Evolutionary conservation across 2,113 vertebrate species (phyloP).

Genomic region (Opisthocomus hoazin): DNA sequence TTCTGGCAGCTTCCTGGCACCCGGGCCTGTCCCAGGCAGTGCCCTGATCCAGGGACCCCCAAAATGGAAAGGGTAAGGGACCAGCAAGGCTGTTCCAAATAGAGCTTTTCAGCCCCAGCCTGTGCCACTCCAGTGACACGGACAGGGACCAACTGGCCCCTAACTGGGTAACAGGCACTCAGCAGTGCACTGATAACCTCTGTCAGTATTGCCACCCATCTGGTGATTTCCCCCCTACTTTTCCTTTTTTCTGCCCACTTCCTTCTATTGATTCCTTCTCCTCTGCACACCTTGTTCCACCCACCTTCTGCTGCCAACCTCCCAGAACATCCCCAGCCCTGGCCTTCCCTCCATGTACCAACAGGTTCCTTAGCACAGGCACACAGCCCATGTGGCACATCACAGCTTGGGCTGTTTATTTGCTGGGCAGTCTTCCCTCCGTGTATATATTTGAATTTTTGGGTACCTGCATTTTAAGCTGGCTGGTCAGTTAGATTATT

Average conservation of each 20-base stretch:
- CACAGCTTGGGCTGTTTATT: fast-evolving
- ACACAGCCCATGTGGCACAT: neutral
- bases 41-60: too few species aligned
- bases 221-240: fast-evolving
- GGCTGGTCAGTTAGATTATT: too few species aligned
- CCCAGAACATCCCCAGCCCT: neutral
- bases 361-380: fast-evolving
- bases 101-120: neutral
- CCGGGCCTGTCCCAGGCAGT: too few species aligned
- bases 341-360: fast-evolving
- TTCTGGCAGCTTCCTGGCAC: neutral
- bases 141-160: neutral
- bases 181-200: neutral
- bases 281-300: fast-evolving
- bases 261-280: neutral
- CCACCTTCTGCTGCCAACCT: fast-evolving
- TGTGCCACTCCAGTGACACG: fast-evolving
- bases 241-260: neutral
- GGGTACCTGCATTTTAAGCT: neutral
- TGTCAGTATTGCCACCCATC: neutral
- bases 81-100: fast-evolving
- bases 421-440: neutral
- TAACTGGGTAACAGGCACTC: fast-evolving
- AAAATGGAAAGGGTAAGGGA: fast-evolving
- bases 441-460: neutral